Evolutionary conservation across 2,797 vertebrate species (phyloP), one percentile per base, ranked within the genome.

Genomic region (Sciurus carolinensis): DNA sequence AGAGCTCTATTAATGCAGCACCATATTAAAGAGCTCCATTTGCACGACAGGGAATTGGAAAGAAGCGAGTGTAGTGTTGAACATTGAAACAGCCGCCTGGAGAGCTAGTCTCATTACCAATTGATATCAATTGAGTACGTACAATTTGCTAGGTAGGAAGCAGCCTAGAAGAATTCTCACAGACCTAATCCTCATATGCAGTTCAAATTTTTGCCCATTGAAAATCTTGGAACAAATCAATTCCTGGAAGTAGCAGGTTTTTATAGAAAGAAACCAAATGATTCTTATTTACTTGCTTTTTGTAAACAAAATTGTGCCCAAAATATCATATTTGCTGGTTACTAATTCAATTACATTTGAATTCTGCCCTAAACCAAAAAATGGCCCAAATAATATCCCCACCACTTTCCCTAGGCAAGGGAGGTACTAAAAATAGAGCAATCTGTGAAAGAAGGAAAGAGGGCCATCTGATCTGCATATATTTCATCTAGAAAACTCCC

Each of bases 341-440:
- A 90, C 12, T 66, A 92, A 94, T 89, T 92, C 69, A 90, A 62
- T 59, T 92, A 33, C 30, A 59, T 30, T 67, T 94, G 50, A 85
- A 69, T 52, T 92, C 10, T 73, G 30, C 57, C 10, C 33, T 85
- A 71, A 93, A 81, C 7, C 11, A 24, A 84, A 44, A 36, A 86
- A 54, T 7, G 14, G 28, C 24, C 15, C 50, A 57, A 66, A 73
- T 90, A 84, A 91, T n/a, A 90, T 28, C n/a, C 28, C 36, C 1
- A 33, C 4, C 24, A 26, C 4, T 79, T 89, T 82, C 1, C 14
- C 8, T 88, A 73, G 26, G 26, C 36, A 11, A 94, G 1, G 13
- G 28, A 44, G 13, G 17, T 0, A 69, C 47, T 77, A 67, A 75
- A 67, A 50, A 71, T 5, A 92, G 18, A 95, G n/a, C 42, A 59